Percentiles rank a stretch among this genome's conserved stretches.
Conservation (phyloP, 23 tunicate species). For the Phallusia fumigata region DNA sequence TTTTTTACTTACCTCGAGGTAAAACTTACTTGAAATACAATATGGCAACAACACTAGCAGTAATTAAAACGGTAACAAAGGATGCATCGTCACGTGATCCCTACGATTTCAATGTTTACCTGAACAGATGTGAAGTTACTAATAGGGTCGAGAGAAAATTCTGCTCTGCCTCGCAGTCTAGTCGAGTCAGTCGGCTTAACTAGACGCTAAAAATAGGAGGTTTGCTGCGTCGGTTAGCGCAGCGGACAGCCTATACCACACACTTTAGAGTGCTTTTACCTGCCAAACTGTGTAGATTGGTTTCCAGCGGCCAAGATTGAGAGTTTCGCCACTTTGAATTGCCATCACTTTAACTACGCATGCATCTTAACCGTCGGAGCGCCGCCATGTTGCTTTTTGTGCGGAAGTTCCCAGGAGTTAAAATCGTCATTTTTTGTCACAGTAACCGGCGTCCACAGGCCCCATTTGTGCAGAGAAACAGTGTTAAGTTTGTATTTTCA, state of each 20-base stretch:
- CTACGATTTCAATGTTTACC: background rate
- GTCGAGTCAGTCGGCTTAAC: constrained; percentile 12
- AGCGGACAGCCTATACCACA: background rate
- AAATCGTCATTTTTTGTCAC: too few relatives aligned
- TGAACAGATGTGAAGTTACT: background rate
- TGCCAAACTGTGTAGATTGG: background rate
- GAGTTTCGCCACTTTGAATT: too few relatives aligned
- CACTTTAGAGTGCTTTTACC: background rate
- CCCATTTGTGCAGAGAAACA: too few relatives aligned
- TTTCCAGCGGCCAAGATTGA: too few relatives aligned
- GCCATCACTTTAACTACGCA: too few relatives aligned
- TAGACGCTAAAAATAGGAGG: constrained; percentile 1
- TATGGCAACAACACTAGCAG: too few relatives aligned
- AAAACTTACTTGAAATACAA: too few relatives aligned
- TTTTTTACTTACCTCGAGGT: too few relatives aligned
- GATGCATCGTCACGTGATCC: background rate
- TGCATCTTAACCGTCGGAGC: too few relatives aligned
- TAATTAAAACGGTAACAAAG: background rate
- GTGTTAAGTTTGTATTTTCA: too few relatives aligned
- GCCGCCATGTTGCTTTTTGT: constrained; percentile 3
- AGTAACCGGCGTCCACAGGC: too few relatives aligned
- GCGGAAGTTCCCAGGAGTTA: background rate
- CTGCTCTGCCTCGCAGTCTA: background rate
- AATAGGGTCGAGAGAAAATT: constrained; percentile 8
- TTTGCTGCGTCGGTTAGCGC: background rate